phyloP scores from a whole-genome alignment of 2,888 invertebrate species.

The Nemotelus nigrinus region DNA sequence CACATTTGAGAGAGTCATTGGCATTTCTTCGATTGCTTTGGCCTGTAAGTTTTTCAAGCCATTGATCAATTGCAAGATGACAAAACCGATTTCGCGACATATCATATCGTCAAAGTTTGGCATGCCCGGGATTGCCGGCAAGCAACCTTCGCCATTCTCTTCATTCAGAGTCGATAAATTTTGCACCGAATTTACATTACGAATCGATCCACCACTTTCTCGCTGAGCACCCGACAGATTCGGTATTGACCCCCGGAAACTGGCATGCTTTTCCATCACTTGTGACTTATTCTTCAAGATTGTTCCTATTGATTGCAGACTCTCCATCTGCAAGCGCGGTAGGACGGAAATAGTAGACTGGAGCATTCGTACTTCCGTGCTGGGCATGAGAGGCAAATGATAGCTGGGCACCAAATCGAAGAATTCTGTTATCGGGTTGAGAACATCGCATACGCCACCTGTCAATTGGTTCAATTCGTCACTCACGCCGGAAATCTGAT shows the following conservation, averaged over 20 bases:
- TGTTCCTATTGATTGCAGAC: conserved; percentile 76
- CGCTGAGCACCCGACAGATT: conserved; percentile 59
- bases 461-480: conserved; percentile 68
- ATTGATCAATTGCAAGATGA: conserved; percentile 82
- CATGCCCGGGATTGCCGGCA: conserved; percentile 56
- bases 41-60: conserved; percentile 84
- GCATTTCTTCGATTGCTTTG: conserved; percentile 82
- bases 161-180: conserved; percentile 63
- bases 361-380: conserved; percentile 71
- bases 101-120: conserved; percentile 66
- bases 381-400: conserved; percentile 69
- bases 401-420: conserved; percentile 79
- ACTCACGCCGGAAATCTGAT: conserved; percentile 67
- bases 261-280: conserved; percentile 62
- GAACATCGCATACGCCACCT: conserved; percentile 74
- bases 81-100: conserved; percentile 76
- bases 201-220: conserved; percentile 61
- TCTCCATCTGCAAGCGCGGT: conserved; percentile 78
- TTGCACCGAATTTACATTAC: conserved; percentile 68
- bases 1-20: conserved; percentile 76
- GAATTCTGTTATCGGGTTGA: conserved; percentile 82
- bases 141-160: conserved; percentile 53
- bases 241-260: conserved; percentile 65
- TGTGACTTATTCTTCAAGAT: conserved; percentile 69
- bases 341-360: conserved; percentile 84